phyloP scores from a whole-genome alignment of 2,888 invertebrate species.

The Crematogaster levior region DNA sequence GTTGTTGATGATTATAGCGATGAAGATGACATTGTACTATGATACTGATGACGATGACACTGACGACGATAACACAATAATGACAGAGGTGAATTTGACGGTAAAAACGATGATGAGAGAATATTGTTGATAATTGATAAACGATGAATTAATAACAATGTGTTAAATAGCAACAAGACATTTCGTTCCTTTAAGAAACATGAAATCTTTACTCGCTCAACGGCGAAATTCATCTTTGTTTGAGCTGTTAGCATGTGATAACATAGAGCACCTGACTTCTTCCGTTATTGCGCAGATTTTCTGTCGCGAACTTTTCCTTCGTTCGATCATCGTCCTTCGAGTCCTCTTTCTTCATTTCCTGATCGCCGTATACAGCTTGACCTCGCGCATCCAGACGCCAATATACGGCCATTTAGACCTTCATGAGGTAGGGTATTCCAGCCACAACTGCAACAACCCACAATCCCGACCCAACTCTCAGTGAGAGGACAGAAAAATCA shows the following conservation, averaged over 20 bases:
- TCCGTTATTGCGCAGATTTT: conserved; percentile 25
- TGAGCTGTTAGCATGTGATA: conserved; percentile 7
- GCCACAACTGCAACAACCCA: conserved; percentile 84
- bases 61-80: conserved; percentile 57
- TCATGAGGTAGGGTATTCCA: conserved; percentile 84
- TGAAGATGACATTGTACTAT: conserved; percentile 49
- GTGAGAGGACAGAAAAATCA: conserved; percentile 64
- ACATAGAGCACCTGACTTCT: conserved; percentile 9
- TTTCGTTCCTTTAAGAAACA: conserved; percentile 32
- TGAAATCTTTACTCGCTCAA: conserved; percentile 36
- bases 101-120: conserved; percentile 27
- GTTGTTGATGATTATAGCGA: conserved; percentile 32
- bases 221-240: conserved; percentile 45
- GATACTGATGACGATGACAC: conserved; percentile 55
- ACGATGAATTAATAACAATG: conserved; percentile 9
- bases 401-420: conserved; percentile 77
- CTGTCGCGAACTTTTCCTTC: conserved; percentile 18
- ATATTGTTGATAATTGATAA: conserved; percentile 22
- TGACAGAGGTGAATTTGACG: conserved; percentile 60
- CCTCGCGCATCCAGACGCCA: conserved; percentile 51
- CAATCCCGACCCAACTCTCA: conserved; percentile 73
- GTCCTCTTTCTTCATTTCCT: conserved; percentile 35
- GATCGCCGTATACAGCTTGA: conserved; percentile 42
- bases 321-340: conserved; percentile 14
- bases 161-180: conserved; percentile 4